phyloP scores from a whole-genome alignment of 2,113 vertebrate genomes.

The Phyllostomus discolor region DNA sequence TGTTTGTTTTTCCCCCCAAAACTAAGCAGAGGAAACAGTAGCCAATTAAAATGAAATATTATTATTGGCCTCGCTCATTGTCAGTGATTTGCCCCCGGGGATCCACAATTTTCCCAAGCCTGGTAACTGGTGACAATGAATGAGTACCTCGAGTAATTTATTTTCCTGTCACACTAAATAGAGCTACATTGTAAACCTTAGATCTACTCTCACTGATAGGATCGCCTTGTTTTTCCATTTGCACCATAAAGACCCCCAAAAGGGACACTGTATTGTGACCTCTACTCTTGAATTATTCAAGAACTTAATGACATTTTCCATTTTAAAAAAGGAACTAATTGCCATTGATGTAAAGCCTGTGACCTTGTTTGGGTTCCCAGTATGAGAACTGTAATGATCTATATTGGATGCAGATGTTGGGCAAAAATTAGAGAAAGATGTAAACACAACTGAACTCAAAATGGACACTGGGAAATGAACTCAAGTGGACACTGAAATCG shows the following conservation, averaged over 20 bases:
- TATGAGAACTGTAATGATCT: conserved; percentile 62
- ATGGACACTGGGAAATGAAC: neutral
- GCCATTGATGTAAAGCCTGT: conserved; percentile 67
- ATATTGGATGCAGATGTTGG: neutral
- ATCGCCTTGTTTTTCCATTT: conserved; percentile 82
- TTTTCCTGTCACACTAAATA: conserved; percentile 88
- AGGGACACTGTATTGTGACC: conserved; percentile 72
- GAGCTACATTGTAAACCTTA: conserved; percentile 78
- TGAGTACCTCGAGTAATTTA: conserved; percentile 85
- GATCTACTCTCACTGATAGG: conserved; percentile 80
- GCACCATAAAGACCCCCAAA: conserved; percentile 77
- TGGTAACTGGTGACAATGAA: conserved; percentile 85
- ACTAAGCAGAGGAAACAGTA: conserved; percentile 43
- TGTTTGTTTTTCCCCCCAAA: conserved; percentile 24
- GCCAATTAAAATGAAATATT: conserved; percentile 67
- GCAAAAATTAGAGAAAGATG: neutral
- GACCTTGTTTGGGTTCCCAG: conserved; percentile 50
- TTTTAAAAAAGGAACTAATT: conserved; percentile 69
- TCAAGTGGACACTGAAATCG: neutral
- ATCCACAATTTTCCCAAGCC: conserved; percentile 87
- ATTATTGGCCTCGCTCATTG: conserved; percentile 42
- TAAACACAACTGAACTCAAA: neutral
- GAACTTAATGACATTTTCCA: conserved; percentile 77
- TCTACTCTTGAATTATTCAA: conserved; percentile 74
- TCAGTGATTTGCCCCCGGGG: conserved; percentile 78